Evolutionary conservation across 2,797 vertebrate genomes (phyloP).

Genomic region (Hemibagrus guttatus): DNA sequence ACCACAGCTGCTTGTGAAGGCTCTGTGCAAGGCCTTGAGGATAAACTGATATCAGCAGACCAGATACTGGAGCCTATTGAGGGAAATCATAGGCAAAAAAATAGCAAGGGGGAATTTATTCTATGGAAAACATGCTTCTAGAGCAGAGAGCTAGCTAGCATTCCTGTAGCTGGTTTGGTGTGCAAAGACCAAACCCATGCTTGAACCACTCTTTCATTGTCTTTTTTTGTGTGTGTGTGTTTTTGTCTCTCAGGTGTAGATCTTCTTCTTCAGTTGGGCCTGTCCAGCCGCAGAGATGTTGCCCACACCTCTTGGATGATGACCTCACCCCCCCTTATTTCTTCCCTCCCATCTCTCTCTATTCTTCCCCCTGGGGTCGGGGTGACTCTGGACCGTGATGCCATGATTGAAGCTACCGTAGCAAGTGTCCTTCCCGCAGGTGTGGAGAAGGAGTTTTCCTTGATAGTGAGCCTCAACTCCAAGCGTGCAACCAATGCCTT

Average conservation of each 20-base stretch:
- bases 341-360: constrained; percentile 69
- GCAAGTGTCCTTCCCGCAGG: constrained; percentile 76
- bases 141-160: background rate
- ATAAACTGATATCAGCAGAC: constrained; percentile 37
- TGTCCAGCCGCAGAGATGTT: constrained; percentile 74
- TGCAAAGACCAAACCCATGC: constrained; percentile 19
- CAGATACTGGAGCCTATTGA: constrained; percentile 27
- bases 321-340: constrained; percentile 51
- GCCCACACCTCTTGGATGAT: constrained; percentile 66
- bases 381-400: constrained; percentile 76
- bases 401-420: constrained; percentile 78
- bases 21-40: constrained; percentile 24
- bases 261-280: constrained; percentile 85
- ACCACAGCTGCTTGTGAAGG: constrained; percentile 36
- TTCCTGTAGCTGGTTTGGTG: constrained; percentile 6
- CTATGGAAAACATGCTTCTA: background rate
- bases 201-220: background rate
- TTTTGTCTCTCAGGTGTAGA: constrained; percentile 83
- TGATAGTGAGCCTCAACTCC: constrained; percentile 87
- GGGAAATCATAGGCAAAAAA: constrained; percentile 10
- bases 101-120: constrained; percentile 16
- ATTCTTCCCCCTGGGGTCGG: constrained; percentile 74
- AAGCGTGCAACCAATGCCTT: constrained; percentile 90
- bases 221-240: background rate
- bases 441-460: constrained; percentile 81